Conservation (phyloP, 2,888 invertebrate genomes). For the Incurvaria masculella region DNA sequence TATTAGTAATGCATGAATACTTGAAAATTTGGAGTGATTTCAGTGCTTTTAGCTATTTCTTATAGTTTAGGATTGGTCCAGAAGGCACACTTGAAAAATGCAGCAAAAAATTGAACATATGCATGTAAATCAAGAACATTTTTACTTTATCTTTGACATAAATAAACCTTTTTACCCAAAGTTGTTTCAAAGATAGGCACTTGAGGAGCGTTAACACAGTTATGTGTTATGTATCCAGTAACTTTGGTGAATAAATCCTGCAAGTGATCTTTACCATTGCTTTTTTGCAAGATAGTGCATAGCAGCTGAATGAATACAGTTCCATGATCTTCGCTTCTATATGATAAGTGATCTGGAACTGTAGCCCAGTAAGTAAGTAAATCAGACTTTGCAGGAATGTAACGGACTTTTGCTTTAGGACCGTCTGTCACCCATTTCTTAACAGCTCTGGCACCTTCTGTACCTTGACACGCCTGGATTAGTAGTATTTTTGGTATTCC, state of each 20-base stretch:
- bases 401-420: slow-evolving; percentile 19
- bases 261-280: slow-evolving; percentile 29
- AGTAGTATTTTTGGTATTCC: slow-evolving; percentile 41
- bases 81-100: too few species aligned
- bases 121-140: too few species aligned
- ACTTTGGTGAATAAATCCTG: slow-evolving; percentile 40
- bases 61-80: too few species aligned
- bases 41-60: too few species aligned
- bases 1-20: too few species aligned
- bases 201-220: slow-evolving; percentile 29
- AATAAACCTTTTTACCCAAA: slow-evolving; percentile 36
- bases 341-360: slow-evolving; percentile 42
- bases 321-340: slow-evolving; percentile 31
- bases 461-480: slow-evolving; percentile 44
- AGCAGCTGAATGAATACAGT: slow-evolving; percentile 42
- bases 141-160: too few species aligned
- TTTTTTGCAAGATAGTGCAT: slow-evolving; percentile 27
- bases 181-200: slow-evolving; percentile 37
- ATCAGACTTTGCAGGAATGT: slow-evolving; percentile 30
- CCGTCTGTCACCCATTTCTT: slow-evolving; percentile 31
- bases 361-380: slow-evolving; percentile 45
- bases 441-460: slow-evolving; percentile 21
- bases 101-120: too few species aligned
- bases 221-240: slow-evolving; percentile 25
- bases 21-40: too few species aligned